Evolutionary conservation across 92 coral and sea anemone species (phyloP).

Genomic region (Muricea muricata): DNA sequence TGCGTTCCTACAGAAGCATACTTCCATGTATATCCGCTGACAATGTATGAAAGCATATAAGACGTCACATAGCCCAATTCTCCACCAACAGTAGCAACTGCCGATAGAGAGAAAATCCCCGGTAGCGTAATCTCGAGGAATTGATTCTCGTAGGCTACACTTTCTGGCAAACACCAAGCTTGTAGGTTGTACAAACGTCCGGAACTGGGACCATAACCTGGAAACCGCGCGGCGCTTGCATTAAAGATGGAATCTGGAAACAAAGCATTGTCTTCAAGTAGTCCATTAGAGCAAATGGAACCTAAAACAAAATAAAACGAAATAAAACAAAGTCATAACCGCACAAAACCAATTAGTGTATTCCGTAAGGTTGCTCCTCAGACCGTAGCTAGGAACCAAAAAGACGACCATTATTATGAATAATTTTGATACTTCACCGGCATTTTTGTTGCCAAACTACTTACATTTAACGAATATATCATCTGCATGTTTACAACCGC

Average conservation of each 20-base stretch:
- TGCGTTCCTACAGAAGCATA: background rate
- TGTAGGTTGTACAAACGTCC: constrained; percentile 6
- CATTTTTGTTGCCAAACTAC: background rate
- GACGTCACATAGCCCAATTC: constrained; percentile 14
- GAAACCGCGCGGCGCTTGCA: background rate
- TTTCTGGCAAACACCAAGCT: constrained; percentile 13
- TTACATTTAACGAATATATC: background rate
- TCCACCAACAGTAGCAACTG: constrained; percentile 21
- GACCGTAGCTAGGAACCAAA: too few relatives aligned
- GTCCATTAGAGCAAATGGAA: background rate
- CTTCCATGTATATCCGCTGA: background rate
- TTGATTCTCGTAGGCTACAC: background rate
- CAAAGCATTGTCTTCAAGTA: background rate
- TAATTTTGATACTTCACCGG: too few relatives aligned
- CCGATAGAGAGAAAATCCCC: constrained; percentile 7
- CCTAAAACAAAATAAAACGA: background rate
- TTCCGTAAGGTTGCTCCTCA: too few relatives aligned
- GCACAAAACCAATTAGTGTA: too few relatives aligned
- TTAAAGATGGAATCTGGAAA: constrained; percentile 9
- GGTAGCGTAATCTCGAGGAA: background rate
- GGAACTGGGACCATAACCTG: background rate
- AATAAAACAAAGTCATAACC: too few relatives aligned
- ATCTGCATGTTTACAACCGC: background rate
- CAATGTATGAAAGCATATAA: background rate
- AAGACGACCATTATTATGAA: too few relatives aligned